Conservation (phyloP, 2,888 invertebrate genomes). For the Chironomus tentans region DNA sequence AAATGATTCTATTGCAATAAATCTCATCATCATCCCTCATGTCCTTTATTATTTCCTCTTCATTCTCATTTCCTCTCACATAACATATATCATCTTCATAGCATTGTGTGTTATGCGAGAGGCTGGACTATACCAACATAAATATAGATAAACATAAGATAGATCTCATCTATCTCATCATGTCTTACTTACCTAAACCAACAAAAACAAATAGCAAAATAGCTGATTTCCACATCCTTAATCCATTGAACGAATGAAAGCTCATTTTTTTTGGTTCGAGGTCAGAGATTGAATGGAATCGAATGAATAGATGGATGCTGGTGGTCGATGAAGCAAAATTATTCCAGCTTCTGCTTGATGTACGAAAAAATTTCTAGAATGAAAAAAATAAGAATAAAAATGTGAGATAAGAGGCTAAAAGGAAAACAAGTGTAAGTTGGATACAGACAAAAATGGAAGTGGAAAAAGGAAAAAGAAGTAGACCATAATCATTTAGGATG, state of each 20-base stretch:
- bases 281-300: too few relatives aligned
- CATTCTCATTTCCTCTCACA: too few relatives aligned
- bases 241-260: background rate
- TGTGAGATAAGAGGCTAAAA: background rate
- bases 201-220: constrained; percentile 18
- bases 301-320: background rate
- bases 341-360: background rate
- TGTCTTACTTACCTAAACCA: constrained; percentile 20
- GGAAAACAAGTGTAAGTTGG: too few relatives aligned
- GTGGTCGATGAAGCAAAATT: background rate
- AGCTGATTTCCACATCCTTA: constrained; percentile 22
- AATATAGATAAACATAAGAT: constrained; percentile 5
- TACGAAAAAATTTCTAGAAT: background rate
- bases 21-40: background rate
- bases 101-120: too few relatives aligned
- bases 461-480: background rate
- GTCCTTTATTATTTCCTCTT: too few relatives aligned
- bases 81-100: too few relatives aligned
- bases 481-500: too few relatives aligned
- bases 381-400: background rate
- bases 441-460: too few relatives aligned
- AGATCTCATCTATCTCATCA: background rate
- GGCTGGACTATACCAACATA: too few relatives aligned
- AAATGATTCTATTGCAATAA: background rate
- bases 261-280: background rate